Percentiles rank a stretch among this genome's conserved stretches.
Evolutionary conservation across 2,113 vertebrate genomes (phyloP).

Genomic region (Epinephelus moara): DNA sequence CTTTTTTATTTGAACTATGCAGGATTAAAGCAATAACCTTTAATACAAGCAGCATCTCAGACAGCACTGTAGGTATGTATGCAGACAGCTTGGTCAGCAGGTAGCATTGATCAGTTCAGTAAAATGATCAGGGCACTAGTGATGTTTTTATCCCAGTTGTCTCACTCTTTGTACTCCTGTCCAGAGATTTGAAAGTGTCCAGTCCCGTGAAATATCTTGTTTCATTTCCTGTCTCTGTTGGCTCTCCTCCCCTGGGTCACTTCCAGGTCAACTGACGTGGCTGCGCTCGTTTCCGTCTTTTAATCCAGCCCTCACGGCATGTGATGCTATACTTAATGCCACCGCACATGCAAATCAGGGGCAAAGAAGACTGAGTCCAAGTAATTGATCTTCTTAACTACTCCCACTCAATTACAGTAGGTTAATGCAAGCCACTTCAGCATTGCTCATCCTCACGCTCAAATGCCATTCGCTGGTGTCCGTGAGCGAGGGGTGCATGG

Average conservation of each 20-base stretch:
- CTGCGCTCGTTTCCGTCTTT: conserved; percentile 28
- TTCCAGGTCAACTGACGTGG: conserved; percentile 40
- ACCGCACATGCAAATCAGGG: conserved; percentile 53
- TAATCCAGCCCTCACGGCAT: conserved; percentile 41
- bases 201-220: conserved; percentile 19
- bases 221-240: conserved; percentile 22
- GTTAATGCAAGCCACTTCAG: conserved; percentile 74
- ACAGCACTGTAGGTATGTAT: background rate
- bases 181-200: conserved; percentile 27
- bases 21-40: too few relatives aligned
- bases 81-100: background rate
- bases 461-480: conserved; percentile 46
- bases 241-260: conserved; percentile 35
- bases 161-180: conserved; percentile 15
- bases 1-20: background rate
- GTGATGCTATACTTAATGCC: conserved; percentile 49
- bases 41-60: background rate
- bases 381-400: conserved; percentile 79
- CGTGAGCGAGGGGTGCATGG: conserved; percentile 24
- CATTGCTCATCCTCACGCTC: conserved; percentile 44
- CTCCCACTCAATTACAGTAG: conserved; percentile 78
- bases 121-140: background rate
- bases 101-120: conserved; percentile 2
- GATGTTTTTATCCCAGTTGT: conserved; percentile 9
- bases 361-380: conserved; percentile 50